These are phyloP conservation scores for Ommatoiulus sabulosus DNA, from an alignment of 2,888 invertebrate genomes.

Conservation along the genomic window DNA sequence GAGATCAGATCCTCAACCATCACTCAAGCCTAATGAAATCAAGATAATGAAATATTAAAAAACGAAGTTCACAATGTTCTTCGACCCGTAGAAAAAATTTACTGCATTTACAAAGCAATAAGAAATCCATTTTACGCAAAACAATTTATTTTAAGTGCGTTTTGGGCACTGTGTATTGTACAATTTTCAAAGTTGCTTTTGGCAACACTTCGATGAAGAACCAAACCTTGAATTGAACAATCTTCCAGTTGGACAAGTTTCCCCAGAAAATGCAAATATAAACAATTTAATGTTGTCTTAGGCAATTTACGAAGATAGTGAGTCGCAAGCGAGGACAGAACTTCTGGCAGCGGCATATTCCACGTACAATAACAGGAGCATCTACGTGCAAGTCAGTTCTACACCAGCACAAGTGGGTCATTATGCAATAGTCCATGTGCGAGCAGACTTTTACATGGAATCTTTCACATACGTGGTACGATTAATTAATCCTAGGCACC, in stretches of 20 bases:
- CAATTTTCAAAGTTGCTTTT: no score
- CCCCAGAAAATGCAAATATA: no score
- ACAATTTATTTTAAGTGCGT: no score
- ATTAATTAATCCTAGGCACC: neutral
- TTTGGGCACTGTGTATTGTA: no score
- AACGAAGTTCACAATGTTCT: neutral
- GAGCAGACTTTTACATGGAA: conserved; percentile 69
- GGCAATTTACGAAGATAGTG: conserved; percentile 62
- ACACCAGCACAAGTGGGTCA: conserved; percentile 69
- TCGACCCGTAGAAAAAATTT: neutral
- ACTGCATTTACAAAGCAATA: no score
- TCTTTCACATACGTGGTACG: conserved; percentile 71
- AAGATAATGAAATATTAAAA: no score
- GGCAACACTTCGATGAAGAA: no score
- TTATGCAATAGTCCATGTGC: conserved; percentile 72
- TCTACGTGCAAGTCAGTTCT: conserved; percentile 70
- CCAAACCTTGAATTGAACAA: no score
- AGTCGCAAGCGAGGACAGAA: conserved; percentile 61
- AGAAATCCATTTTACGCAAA: no score
- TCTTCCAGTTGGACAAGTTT: neutral
- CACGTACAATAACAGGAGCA: conserved; percentile 73
- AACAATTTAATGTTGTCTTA: neutral
- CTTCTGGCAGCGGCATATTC: conserved; percentile 81
- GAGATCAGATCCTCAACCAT: no score
- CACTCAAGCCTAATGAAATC: no score